Evolutionary conservation across 2,113 vertebrate genomes (phyloP).

Genomic region (Hypomesus transpacificus): DNA sequence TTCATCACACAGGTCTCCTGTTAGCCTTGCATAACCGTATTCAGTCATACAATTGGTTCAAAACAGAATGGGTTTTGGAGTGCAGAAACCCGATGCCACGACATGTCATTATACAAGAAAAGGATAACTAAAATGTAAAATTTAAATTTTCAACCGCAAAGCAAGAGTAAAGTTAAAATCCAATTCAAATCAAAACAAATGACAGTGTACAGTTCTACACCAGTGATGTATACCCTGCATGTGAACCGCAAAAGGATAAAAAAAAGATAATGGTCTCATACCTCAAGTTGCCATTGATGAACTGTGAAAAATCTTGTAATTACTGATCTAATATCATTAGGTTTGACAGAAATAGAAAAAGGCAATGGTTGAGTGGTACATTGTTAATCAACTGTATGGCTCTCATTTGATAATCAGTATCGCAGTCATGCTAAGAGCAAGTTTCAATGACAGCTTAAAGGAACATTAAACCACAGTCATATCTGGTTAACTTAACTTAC

Average conservation of each 20-base stretch:
- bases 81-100: background rate
- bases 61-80: constrained; percentile 35
- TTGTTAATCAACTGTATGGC: constrained; percentile 70
- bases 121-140: background rate
- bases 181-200: background rate
- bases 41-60: constrained; percentile 32
- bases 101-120: background rate
- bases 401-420: constrained; percentile 66
- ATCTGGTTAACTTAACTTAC: constrained; percentile 67
- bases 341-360: constrained; percentile 74
- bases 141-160: background rate
- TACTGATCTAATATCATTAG: constrained; percentile 77
- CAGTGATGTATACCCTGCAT: background rate
- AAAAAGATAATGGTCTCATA: constrained; percentile 74
- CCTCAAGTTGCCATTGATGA: constrained; percentile 74
- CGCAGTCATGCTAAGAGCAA: constrained; percentile 48
- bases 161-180: background rate
- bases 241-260: constrained; percentile 64
- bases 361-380: constrained; percentile 74
- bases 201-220: background rate
- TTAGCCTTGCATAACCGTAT: constrained; percentile 13
- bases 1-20: constrained; percentile 10
- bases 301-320: constrained; percentile 79
- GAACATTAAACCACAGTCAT: constrained; percentile 72
- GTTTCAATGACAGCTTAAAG: constrained; percentile 74